Conservation (phyloP, 2,113 vertebrate species). For the Ivindomyrus marchei region DNA sequence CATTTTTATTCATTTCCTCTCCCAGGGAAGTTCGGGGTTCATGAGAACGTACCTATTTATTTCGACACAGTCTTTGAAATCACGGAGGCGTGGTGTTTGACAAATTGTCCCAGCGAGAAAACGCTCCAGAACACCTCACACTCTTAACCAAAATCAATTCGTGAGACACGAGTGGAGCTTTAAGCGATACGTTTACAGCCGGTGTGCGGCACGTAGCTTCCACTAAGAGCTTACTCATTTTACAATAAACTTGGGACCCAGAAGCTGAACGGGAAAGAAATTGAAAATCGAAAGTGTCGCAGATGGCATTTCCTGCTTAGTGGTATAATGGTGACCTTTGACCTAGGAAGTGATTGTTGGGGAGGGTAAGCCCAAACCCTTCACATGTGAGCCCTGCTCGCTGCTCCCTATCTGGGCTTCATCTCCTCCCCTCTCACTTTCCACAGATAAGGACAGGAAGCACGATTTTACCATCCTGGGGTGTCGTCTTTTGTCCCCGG, state of each 20-base stretch:
- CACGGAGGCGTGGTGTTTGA: neutral
- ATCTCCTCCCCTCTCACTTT: slow-evolving; percentile 46
- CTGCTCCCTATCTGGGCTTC: neutral
- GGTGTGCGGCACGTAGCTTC: neutral
- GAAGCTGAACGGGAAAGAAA: neutral
- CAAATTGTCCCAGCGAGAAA: neutral
- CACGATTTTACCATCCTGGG: slow-evolving; percentile 47
- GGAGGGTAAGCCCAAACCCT: neutral
- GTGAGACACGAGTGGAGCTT: neutral
- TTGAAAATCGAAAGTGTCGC: neutral
- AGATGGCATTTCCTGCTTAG: neutral
- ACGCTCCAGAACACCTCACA: neutral
- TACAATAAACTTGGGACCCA: neutral
- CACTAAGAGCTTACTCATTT: neutral
- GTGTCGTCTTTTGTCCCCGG: slow-evolving; percentile 47
- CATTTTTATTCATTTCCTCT: neutral
- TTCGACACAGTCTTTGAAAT: neutral
- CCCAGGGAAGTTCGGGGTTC: neutral
- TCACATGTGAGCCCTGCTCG: slow-evolving; percentile 27
- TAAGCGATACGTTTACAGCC: neutral
- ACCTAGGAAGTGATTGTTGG: slow-evolving; percentile 15
- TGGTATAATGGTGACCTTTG: neutral
- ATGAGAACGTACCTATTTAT: neutral
- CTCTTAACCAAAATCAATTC: neutral
- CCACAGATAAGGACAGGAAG: slow-evolving; percentile 31